Evolutionary conservation across 2,797 vertebrate genomes (phyloP).

Genomic region (Pristis pectinata): DNA sequence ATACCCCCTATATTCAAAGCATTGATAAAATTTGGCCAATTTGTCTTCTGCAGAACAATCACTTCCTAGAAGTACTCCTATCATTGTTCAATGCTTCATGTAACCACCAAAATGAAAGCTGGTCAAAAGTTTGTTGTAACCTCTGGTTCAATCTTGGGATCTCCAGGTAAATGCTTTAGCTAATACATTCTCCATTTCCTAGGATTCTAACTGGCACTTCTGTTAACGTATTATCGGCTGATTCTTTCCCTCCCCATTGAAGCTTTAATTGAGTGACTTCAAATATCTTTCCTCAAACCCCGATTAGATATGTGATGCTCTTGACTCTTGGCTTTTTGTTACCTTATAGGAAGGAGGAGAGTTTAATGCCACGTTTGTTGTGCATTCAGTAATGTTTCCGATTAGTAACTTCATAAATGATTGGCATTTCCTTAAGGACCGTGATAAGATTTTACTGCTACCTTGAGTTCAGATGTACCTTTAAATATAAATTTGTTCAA

Average conservation of each 20-base stretch:
- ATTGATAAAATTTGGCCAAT: background rate
- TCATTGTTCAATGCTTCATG: background rate
- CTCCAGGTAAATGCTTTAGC: background rate
- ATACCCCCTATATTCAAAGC: no score
- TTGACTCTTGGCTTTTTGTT: no score
- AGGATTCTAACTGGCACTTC: background rate
- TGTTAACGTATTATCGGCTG: background rate
- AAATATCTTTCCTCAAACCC: background rate
- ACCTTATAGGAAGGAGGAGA: background rate
- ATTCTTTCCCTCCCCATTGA: background rate
- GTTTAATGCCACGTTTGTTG: background rate
- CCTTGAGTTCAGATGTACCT: no score
- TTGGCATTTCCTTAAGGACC: background rate
- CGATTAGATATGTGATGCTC: background rate
- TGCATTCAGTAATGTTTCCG: background rate
- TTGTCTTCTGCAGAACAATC: background rate
- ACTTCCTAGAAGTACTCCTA: background rate
- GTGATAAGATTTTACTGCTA: no score
- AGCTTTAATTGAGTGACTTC: background rate
- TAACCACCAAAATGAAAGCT: background rate
- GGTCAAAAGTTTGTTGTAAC: background rate
- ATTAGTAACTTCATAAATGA: background rate
- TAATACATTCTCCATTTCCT: background rate
- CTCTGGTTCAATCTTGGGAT: background rate
- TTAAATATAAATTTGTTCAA: no score